A percentile compares a stretch with the other conserved stretches of the same genome.
phyloP scores from a whole-genome alignment of 2,113 vertebrate genomes.

The Mormyrus iriodes region DNA sequence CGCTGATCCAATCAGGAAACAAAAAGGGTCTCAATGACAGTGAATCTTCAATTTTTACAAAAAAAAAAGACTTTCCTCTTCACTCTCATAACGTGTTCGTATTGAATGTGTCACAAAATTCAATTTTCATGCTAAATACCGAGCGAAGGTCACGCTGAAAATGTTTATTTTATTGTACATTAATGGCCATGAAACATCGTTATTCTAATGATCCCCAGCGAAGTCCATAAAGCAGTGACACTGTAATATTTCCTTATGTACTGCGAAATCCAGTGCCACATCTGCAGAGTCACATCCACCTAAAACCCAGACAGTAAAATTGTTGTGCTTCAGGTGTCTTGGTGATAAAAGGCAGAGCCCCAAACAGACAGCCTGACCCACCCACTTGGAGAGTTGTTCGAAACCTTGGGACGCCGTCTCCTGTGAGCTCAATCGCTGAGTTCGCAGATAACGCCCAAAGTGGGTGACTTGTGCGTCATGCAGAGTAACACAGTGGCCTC shows the following conservation, averaged over 20 bases:
- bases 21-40: conserved; percentile 12
- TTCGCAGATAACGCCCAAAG: neutral
- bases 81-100: neutral
- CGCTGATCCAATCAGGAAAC: neutral
- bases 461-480: neutral
- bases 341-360: neutral
- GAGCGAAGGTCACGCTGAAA: neutral
- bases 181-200: conserved; percentile 19
- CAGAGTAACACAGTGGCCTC: neutral
- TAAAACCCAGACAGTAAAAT: conserved; percentile 3
- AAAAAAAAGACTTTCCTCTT: conserved; percentile 8
- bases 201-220: conserved; percentile 17
- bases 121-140: conserved; percentile 29
- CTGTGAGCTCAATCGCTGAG: neutral
- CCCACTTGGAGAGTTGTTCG: neutral
- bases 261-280: conserved; percentile 8
- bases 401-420: neutral
- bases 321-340: neutral
- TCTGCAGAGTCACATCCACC: neutral
- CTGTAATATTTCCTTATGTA: conserved; percentile 20
- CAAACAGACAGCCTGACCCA: neutral
- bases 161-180: conserved; percentile 19
- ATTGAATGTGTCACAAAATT: conserved; percentile 19
- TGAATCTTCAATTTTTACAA: neutral
- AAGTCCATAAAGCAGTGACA: conserved; percentile 16